Evolutionary conservation across 2,113 vertebrate species (phyloP), one percentile per base, ranked within the genome.

Genomic region (Pogonocichla stellata): DNA sequence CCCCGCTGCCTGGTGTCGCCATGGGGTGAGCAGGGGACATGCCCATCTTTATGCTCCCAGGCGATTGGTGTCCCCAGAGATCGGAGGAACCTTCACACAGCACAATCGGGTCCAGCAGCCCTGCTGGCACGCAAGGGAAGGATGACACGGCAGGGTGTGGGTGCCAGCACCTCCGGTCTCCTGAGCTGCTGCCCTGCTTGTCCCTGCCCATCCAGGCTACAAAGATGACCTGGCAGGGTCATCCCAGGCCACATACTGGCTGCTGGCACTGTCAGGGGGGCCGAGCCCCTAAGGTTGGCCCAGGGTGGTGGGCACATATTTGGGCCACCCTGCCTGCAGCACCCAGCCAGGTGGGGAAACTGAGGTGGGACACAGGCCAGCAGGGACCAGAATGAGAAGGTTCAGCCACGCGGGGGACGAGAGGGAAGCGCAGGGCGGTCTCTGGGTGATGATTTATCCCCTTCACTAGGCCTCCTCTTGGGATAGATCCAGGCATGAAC

Each of bases 391-490:
- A 56, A 54, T 23, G 26, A 71, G 77, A 51, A 77, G 43, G 26
- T 58, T 86, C 51, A 81, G 80, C 51, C 13, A 0, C 24, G 64
- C 0, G 0, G 85, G 54, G 66, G 71, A 92, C 0, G n/a, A 90
- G 79, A 95, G 29, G 23, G 82, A 93, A 95, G 82, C 2, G 0
- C 93, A 75, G 61, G 81, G 81, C 77, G 3, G 83, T 56, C 10
- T 14, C 66, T 61, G 78, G 70, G 57, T 2, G 25, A 93, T 80
- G 67, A 96, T 95, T 94, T 97, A 95, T 95, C 92, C 96, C 95
- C 92, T 95, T 79, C 12, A 36, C 79, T 82, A 92, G 96, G 96
- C 96, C 96, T 92, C 96, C 7, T 0, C 86, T 92, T 96, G 95
- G 95, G 92, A 79, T 4, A 1, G 54, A 73, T 97, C 96, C 96